A percentile compares a stretch with the other conserved stretches of the same genome.
phyloP scores from a whole-genome alignment of 2,888 invertebrate genomes.

The Meghimatium bilineatum region DNA sequence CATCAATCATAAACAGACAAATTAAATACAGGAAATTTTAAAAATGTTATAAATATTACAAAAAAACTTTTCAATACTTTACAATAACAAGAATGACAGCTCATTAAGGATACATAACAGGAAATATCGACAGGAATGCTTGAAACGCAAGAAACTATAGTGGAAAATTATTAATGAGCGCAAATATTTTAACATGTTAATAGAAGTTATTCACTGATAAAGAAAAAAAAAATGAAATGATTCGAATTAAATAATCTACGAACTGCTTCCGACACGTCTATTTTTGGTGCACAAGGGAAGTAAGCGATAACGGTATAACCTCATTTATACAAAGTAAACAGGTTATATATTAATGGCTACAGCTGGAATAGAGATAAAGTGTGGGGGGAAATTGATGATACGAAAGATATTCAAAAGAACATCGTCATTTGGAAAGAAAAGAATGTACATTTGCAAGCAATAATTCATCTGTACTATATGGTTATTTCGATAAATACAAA shows the following conservation, averaged over 20 bases:
- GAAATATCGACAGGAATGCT: slow-evolving; percentile 21
- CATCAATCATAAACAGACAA: too few species aligned
- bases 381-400: not conserved
- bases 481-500: not conserved
- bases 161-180: not conserved
- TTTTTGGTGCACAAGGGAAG: too few species aligned
- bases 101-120: not conserved
- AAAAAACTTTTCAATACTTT: slow-evolving; percentile 12
- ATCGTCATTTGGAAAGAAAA: not conserved
- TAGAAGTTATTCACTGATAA: not conserved
- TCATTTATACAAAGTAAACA: too few species aligned
- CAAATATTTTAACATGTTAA: not conserved
- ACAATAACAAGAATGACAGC: slow-evolving; percentile 12
- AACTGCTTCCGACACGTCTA: not conserved
- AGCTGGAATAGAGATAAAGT: not conserved
- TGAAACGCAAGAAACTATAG: not conserved
- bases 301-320: too few species aligned
- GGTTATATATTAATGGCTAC: too few species aligned
- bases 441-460: not conserved
- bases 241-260: not conserved
- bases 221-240: not conserved
- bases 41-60: too few species aligned
- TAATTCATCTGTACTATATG: not conserved
- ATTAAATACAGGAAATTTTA: too few species aligned
- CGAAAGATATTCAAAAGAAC: slow-evolving; percentile 3